Percentiles rank a stretch among this genome's conserved stretches.
These are phyloP conservation scores for Acrocephalus kingi DNA, from an alignment of 2,113 vertebrate genomes.

Conservation along the genomic window DNA sequence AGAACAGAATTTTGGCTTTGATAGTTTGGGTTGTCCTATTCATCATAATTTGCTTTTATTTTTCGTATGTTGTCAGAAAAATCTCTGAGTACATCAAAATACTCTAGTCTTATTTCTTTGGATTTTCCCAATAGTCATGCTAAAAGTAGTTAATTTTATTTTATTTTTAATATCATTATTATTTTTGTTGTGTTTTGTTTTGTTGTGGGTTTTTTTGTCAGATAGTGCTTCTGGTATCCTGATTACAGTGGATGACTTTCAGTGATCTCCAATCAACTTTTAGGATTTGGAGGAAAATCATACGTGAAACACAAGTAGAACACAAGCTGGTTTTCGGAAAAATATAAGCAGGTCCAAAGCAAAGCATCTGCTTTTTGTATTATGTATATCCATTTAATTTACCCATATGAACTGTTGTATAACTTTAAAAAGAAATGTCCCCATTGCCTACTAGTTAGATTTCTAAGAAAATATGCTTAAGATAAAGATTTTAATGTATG, in stretches of 20 bases:
- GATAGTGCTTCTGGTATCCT: not conserved
- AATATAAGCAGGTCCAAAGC: not conserved
- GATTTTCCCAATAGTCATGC: not conserved
- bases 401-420: not conserved
- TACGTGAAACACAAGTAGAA: not conserved
- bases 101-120: not conserved
- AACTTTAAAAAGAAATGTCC: not conserved
- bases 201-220: not conserved
- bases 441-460: not conserved
- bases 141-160: not conserved
- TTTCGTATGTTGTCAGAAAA: not conserved
- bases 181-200: no score
- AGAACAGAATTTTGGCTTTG: not conserved
- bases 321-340: not conserved
- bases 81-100: not conserved
- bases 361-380: not conserved
- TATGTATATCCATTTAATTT: not conserved
- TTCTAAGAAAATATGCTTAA: not conserved
- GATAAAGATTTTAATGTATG: not conserved
- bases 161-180: no score
- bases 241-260: not conserved
- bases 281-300: not conserved
- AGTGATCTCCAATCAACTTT: not conserved
- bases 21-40: not conserved
- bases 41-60: no score